These are phyloP conservation scores for Lordiphosa mommai DNA, from an alignment of 1,140 invertebrate genomes.

Conservation along the genomic window DNA sequence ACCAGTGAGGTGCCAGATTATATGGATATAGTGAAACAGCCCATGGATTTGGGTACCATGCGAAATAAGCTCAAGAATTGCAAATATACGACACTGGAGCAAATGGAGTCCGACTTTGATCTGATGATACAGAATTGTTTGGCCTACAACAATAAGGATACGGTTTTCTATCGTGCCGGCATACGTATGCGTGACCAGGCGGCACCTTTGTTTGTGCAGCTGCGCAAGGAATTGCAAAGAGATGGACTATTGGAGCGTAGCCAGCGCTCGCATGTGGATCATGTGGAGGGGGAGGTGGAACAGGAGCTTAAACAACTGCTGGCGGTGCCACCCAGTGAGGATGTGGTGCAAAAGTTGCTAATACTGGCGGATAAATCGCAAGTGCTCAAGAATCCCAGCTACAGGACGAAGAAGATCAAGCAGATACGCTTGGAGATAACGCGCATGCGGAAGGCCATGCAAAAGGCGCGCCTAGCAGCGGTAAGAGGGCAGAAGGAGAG, in stretches of 20 bases:
- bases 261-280: constrained; percentile 74
- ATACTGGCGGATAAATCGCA: constrained; percentile 81
- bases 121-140: constrained; percentile 97
- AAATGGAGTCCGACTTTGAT: constrained; percentile 93
- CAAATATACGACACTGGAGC: constrained; percentile 88
- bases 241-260: constrained; percentile 81
- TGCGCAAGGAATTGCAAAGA: constrained; percentile 86
- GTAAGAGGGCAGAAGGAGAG: constrained; percentile 31
- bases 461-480: constrained; percentile 60
- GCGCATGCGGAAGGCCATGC: constrained; percentile 71
- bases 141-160: constrained; percentile 96
- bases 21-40: constrained; percentile 92
- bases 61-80: constrained; percentile 87
- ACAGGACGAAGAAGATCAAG: constrained; percentile 81
- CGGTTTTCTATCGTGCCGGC: constrained; percentile 91
- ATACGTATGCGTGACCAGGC: constrained; percentile 93
- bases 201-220: constrained; percentile 87
- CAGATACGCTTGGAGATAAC: constrained; percentile 81
- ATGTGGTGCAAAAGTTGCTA: constrained; percentile 81
- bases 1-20: constrained; percentile 95
- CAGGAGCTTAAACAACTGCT: constrained; percentile 80
- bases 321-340: constrained; percentile 71
- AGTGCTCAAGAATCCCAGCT: constrained; percentile 81
- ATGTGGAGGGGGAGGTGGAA: constrained; percentile 81
- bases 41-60: constrained; percentile 99